Evolutionary conservation across 2,113 vertebrate genomes (phyloP), one percentile per base, ranked within the genome.

Genomic region (Pandion haliaetus): DNA sequence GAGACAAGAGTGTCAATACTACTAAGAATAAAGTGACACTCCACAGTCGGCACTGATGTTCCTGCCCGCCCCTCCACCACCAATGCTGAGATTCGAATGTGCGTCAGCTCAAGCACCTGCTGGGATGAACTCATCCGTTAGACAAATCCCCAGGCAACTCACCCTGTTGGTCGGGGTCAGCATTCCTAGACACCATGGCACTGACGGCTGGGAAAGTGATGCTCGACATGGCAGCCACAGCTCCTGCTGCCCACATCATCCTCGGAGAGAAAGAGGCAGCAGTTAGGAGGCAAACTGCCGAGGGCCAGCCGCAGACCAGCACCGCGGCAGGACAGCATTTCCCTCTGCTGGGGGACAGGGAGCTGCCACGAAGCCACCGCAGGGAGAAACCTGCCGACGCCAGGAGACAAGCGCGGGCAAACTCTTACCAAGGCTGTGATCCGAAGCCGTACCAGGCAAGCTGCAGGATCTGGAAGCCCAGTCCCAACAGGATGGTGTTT

Each of bases 221-320:
- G 97, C 98, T 99, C 72, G 99, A 99, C 99, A 99, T 99, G 93
- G 99, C 99, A 58, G 99, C 99, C 62, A 99, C 98, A 0, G 99
- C 99, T 84, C 99, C 99, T 21, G 99, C 99, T 38, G 99, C 99
- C 99, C 99, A 99, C 98, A 99, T 99, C 99, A 99, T 99, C 99
- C 99, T 99, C 47, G 31, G 61, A 25, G 40, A 71, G 82, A 45
- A 29, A 61, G 23, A 34, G 14, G 61, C 29, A 26, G 23, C 15
- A 5, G 29, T 87, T 25, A 85, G 57, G 72, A 50, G 32, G 38
- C 36, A 15, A 40, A 54, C 25, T 6, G 23, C 34, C 9, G 6
- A 86, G 45, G 28, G 81, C 3, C n/a, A 17, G 74, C 29, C 5
- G 2, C 59, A 32, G 38, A 15, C 14, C 6, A 26, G 52, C 36